These are phyloP conservation scores for Alouatta palliata DNA, from an alignment of 2,113 vertebrate species.

Conservation along the genomic window DNA sequence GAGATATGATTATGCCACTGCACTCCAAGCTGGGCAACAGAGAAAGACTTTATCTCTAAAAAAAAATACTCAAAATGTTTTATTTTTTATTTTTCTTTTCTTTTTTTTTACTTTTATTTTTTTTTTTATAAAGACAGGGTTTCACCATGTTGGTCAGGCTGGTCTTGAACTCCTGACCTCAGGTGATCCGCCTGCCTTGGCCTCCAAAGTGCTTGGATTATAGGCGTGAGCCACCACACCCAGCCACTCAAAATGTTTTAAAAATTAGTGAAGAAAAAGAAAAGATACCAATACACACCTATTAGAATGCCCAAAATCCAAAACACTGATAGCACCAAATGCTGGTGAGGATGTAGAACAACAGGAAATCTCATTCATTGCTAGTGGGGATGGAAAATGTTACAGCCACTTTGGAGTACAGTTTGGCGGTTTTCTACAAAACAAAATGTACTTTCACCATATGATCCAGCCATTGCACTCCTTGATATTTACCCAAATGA, in stretches of 20 bases:
- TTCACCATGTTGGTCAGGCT: too few species aligned
- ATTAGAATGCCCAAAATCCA: not conserved
- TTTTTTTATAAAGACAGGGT: too few species aligned
- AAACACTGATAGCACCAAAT: not conserved
- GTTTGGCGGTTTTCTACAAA: not conserved
- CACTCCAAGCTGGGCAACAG: too few species aligned
- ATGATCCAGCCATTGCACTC: not conserved
- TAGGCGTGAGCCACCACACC: too few species aligned
- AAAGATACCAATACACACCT: not conserved
- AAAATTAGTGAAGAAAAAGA: not conserved
- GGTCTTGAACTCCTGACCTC: too few species aligned
- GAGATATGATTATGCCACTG: too few species aligned
- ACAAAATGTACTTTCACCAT: not conserved
- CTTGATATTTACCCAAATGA: not conserved
- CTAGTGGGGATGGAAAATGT: not conserved
- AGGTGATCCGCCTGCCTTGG: too few species aligned
- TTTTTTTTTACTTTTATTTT: too few species aligned
- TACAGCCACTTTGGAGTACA: not conserved
- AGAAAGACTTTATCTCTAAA: too few species aligned
- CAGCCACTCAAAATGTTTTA: not conserved
- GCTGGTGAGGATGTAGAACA: not conserved
- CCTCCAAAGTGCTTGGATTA: too few species aligned
- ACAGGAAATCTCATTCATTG: not conserved
- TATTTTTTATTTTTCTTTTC: too few species aligned
- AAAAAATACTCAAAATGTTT: not conserved